Percentiles rank a stretch among this genome's conserved stretches.
These are phyloP conservation scores for Cheiracanthium punctorium DNA, from an alignment of 2,888 invertebrate genomes.

Conservation along the genomic window DNA sequence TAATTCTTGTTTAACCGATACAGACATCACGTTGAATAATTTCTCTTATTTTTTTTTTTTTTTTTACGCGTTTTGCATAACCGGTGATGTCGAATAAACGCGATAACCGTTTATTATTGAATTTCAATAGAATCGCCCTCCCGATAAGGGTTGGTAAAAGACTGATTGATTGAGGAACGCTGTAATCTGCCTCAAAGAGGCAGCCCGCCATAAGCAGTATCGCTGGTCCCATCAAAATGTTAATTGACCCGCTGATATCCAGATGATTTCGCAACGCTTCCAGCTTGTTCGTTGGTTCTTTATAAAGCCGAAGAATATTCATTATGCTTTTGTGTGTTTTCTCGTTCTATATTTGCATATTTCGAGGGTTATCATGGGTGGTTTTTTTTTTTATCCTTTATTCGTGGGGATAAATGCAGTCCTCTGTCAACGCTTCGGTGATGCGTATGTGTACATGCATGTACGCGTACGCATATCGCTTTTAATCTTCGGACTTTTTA, in stretches of 20 bases:
- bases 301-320: neutral
- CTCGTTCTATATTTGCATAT: neutral
- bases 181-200: neutral
- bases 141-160: neutral
- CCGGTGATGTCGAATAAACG: too few species aligned
- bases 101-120: neutral
- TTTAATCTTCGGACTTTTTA: too few species aligned
- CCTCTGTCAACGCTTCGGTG: neutral
- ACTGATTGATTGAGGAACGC: neutral
- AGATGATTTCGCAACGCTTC: neutral
- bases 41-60: too few species aligned
- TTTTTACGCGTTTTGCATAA: too few species aligned
- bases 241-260: neutral
- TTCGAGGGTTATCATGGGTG: neutral
- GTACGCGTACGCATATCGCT: too few species aligned
- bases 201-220: neutral
- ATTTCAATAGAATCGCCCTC: neutral
- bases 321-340: neutral
- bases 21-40: too few species aligned
- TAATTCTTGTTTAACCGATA: too few species aligned
- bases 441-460: neutral
- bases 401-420: too few species aligned
- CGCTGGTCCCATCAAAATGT: too few species aligned
- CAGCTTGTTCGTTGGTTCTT: neutral
- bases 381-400: neutral